Conservation (phyloP, 2,113 vertebrate species). For the Cynoglossus semilaevis region DNA sequence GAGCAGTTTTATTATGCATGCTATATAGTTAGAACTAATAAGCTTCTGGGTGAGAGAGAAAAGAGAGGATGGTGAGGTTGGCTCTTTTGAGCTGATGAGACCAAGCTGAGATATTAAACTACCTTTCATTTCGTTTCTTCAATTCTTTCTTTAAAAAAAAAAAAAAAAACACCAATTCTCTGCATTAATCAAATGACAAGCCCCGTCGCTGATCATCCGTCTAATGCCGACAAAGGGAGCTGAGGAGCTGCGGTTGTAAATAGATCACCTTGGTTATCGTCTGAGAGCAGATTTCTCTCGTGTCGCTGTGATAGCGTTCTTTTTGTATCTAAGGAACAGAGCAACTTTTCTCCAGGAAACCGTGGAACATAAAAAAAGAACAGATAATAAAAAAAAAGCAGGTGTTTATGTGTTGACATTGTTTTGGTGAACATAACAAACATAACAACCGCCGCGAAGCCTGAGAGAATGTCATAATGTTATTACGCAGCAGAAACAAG, state of each 20-base stretch:
- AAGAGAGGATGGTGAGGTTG: conserved; percentile 37
- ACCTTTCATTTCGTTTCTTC: conserved; percentile 96
- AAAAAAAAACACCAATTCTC: conserved; percentile 82
- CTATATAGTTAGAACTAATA: conserved; percentile 99
- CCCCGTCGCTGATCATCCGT: conserved; percentile 82
- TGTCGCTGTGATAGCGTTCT: conserved; percentile 26
- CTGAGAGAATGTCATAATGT: conserved; percentile 31
- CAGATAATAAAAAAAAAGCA: not conserved
- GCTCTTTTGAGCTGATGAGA: conserved; percentile 96
- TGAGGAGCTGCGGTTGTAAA: conserved; percentile 85
- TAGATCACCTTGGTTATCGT: conserved; percentile 70
- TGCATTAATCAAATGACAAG: conserved; percentile 95
- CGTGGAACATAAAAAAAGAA: conserved; percentile 37
- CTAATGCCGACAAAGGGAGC: conserved; percentile 93
- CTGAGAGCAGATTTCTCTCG: conserved; percentile 36
- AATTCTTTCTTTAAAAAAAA: not conserved
- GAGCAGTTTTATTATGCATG: conserved; percentile 99
- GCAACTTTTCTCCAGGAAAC: conserved; percentile 45
- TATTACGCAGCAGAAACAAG: conserved; percentile 35
- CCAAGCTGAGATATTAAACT: conserved; percentile 99
- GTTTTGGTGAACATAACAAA: conserved; percentile 23
- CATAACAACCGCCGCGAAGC: conserved; percentile 2
- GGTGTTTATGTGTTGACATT: not conserved
- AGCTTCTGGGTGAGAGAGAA: conserved; percentile 97
- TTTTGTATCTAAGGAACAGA: conserved; percentile 33